These are phyloP conservation scores for Mus spicilegus DNA, from an alignment of 2,113 vertebrate species.

Conservation along the genomic window DNA sequence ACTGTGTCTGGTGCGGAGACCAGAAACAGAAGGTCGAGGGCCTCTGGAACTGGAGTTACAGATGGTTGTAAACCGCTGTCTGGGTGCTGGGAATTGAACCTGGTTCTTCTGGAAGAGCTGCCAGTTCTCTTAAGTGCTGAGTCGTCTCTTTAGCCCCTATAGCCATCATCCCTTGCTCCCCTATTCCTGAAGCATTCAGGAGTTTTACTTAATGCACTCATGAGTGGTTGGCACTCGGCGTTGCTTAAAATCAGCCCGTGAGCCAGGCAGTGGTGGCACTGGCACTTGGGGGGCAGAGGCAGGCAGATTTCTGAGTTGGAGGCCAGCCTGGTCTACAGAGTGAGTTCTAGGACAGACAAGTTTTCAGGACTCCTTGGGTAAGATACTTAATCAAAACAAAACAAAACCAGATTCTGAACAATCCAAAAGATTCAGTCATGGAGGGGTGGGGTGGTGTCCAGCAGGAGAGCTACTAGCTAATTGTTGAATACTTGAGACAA, in stretches of 20 bases:
- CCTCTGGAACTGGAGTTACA: not conserved
- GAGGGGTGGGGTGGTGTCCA: fast-evolving
- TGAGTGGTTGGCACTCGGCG: not conserved
- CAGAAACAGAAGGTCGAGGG: not conserved
- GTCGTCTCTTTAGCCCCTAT: not conserved
- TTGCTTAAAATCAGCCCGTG: not conserved
- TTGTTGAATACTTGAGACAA: not conserved
- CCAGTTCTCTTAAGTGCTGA: not conserved
- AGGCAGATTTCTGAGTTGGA: too few species aligned
- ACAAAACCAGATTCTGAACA: not conserved
- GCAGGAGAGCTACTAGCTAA: not conserved
- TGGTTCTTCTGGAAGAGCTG: not conserved
- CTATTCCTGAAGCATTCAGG: not conserved
- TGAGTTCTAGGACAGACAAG: not conserved
- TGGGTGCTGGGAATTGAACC: not conserved
- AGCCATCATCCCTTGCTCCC: not conserved
- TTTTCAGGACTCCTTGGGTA: not conserved
- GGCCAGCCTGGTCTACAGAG: too few species aligned
- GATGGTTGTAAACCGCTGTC: not conserved
- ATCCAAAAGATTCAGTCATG: not conserved
- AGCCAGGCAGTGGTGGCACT: too few species aligned
- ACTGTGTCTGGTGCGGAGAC: not conserved
- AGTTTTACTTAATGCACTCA: not conserved
- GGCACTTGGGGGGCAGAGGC: too few species aligned
- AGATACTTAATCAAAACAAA: not conserved